Evolutionary conservation across 2,888 invertebrate species (phyloP).

Genomic region (Lottia gigantea): DNA sequence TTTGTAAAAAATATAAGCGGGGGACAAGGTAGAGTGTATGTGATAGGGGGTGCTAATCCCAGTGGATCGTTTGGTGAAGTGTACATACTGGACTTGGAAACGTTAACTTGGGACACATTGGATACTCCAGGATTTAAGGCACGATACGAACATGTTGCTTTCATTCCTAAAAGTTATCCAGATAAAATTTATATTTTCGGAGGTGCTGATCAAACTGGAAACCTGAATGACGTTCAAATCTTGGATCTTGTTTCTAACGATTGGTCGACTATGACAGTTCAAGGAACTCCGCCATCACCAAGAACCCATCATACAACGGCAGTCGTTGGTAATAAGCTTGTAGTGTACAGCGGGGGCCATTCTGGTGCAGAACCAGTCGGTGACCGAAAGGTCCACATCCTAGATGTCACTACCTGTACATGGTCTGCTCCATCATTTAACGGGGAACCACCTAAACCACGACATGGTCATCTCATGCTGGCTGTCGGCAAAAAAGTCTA

Average conservation of each 20-base stretch:
- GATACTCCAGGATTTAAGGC: slow-evolving; percentile 58
- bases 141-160: slow-evolving; percentile 66
- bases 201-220: slow-evolving; percentile 64
- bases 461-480: slow-evolving; percentile 66
- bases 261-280: slow-evolving; percentile 50
- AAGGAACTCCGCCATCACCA: slow-evolving; percentile 54
- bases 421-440: slow-evolving; percentile 58
- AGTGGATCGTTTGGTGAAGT: slow-evolving; percentile 64
- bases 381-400: slow-evolving; percentile 63
- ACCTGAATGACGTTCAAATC: slow-evolving; percentile 63
- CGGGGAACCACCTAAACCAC: slow-evolving; percentile 63
- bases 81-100: slow-evolving; percentile 60
- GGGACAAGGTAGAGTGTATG: slow-evolving; percentile 52
- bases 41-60: slow-evolving; percentile 68
- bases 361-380: slow-evolving; percentile 62
- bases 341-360: slow-evolving; percentile 66
- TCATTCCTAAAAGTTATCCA: slow-evolving; percentile 46
- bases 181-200: slow-evolving; percentile 64
- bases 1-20: slow-evolving; percentile 47
- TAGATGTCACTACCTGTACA: slow-evolving; percentile 46
- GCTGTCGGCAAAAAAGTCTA: slow-evolving; percentile 55
- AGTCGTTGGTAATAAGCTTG: slow-evolving; percentile 52
- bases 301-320: slow-evolving; percentile 61
- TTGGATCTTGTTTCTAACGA: slow-evolving; percentile 50
- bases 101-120: slow-evolving; percentile 61